Conservation (phyloP, 2,113 vertebrate species). For the Oophaga pumilio region DNA sequence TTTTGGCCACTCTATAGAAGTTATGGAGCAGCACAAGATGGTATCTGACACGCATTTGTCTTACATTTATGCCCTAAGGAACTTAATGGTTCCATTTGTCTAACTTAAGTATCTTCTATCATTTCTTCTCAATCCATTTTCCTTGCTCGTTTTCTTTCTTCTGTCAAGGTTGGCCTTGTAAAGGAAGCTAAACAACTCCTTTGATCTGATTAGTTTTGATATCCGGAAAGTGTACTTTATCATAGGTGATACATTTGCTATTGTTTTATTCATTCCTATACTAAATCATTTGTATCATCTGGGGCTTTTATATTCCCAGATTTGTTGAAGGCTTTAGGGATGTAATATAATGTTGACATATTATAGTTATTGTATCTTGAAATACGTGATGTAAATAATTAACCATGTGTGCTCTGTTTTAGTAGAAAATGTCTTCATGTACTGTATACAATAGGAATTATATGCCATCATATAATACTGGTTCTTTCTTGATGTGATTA, state of each 20-base stretch:
- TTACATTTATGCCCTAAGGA: conserved; percentile 54
- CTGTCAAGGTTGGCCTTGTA: conserved; percentile 54
- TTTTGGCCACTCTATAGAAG: conserved; percentile 49
- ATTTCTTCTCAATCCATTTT: conserved; percentile 50
- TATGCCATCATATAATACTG: no score
- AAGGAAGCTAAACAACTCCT: conserved; percentile 47
- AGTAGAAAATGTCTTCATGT: neutral
- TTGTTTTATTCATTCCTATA: conserved; percentile 34
- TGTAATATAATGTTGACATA: neutral
- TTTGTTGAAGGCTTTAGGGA: neutral
- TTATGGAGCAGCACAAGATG: conserved; percentile 55
- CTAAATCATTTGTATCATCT: conserved; percentile 26
- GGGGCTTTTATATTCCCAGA: neutral
- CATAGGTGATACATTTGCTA: neutral
- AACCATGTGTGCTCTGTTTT: neutral
- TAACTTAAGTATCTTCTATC: conserved; percentile 58
- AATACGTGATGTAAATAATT: neutral
- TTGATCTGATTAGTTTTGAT: conserved; percentile 52
- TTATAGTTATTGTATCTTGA: neutral
- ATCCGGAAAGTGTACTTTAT: conserved; percentile 43
- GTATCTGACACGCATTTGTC: conserved; percentile 57
- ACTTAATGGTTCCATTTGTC: conserved; percentile 56
- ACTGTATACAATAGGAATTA: no score
- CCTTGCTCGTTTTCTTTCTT: conserved; percentile 43
- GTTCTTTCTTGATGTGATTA: no score